Base-by-base conservation (phyloP, 1,140 invertebrate genomes). In the Papilio helenus region DNA sequence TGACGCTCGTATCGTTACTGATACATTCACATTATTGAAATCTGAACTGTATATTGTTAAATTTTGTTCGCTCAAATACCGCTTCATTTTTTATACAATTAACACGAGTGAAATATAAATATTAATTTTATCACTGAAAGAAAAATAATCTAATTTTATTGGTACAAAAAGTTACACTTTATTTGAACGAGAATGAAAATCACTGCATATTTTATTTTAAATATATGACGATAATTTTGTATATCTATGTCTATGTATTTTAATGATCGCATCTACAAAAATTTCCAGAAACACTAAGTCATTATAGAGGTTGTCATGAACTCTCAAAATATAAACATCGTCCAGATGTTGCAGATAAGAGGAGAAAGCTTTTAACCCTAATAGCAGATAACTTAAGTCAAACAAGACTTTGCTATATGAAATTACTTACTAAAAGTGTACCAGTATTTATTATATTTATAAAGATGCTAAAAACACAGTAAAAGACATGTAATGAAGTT, bases 281-380 rank as follows among this genome's bases (percentile, higher is more conserved):
- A 29, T 5, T 8, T 68, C 8, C 20, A 14, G 90, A 92, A 93
- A 89, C 85, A 85, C 80, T 73, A 81, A 87, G 87, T 91, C 91
- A 84, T 94, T 93, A 94, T 85, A 93, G 87, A 93, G 91, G 92
- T 93, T 90, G 89, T 89, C 88, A 87, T 86, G 83, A 88, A 88
- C 89, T 90, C 90, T 91, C 88, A 88, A 91, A 93, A 90, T 92
- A 92, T 92, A 92, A 92, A 92, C 92, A 92, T 91, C 86, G 88
- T 85, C 87, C 92, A 94, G 91, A 93, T 94, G 92, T 92, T 83
- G 85, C 88, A 90, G 92, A 94, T 93, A 92, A 92, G 89, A 80
- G 87, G 84, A 72, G 86, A 88, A 84, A 92, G 92, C 89, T 90
- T 93, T 91, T 91, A 89, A 87, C 83, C 86, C 88, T 92, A 94